Percentiles rank a stretch among this genome's conserved stretches.
Conservation (phyloP, 2,797 vertebrate genomes). For the Acrocephalus scirpaceus region DNA sequence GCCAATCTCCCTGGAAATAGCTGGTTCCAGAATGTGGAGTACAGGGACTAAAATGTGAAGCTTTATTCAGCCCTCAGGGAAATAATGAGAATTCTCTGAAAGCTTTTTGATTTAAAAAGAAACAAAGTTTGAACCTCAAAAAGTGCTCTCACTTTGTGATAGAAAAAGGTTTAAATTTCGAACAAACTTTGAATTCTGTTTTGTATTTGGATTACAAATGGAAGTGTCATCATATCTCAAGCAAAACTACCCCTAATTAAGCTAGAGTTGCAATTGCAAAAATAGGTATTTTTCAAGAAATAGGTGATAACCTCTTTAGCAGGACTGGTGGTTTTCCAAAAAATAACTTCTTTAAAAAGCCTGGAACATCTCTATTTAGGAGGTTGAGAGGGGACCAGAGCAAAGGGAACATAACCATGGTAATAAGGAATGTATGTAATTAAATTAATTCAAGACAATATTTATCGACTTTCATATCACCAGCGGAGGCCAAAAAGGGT, state of each 20-base stretch:
- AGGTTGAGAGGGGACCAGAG: too few relatives aligned
- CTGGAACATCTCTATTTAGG: background rate
- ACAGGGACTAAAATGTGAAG: background rate
- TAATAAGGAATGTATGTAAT: background rate
- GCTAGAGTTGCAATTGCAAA: background rate
- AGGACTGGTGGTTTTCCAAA: background rate
- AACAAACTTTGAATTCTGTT: background rate
- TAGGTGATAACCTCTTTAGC: background rate
- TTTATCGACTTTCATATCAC: background rate
- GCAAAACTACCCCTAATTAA: background rate
- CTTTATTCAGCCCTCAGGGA: background rate
- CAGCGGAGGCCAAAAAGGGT: background rate
- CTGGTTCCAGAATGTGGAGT: background rate
- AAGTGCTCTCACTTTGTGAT: background rate
- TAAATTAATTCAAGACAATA: background rate
- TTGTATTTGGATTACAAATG: background rate
- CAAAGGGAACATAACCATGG: background rate
- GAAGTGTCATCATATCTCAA: background rate
- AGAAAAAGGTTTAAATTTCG: background rate
- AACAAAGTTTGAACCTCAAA: background rate
- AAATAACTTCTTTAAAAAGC: background rate
- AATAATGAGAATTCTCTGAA: background rate
- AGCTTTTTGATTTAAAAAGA: background rate
- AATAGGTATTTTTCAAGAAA: background rate
- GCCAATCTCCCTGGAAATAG: slow-evolving; percentile 23